Percentiles rank a stretch among this genome's conserved stretches.
Conservation (phyloP, 2,888 invertebrate species). For the Ypsolopha sequella region DNA sequence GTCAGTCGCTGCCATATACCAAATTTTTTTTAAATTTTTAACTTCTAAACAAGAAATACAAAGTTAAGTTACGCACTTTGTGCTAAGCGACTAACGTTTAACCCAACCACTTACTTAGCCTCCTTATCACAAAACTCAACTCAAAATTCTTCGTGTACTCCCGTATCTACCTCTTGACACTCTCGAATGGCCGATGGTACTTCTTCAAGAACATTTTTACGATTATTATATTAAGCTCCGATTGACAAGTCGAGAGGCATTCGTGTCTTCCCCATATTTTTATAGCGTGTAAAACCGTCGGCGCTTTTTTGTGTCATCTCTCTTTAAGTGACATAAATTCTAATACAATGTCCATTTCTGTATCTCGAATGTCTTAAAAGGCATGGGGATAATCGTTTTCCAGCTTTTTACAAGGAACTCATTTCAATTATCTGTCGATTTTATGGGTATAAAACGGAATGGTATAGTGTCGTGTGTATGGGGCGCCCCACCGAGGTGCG, state of each 20-base stretch:
- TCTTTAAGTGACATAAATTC: conserved; percentile 69
- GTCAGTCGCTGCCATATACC: no score
- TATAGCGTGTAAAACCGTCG: conserved; percentile 69
- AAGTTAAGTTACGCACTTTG: no score
- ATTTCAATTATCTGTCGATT: conserved; percentile 69
- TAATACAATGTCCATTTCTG: conserved; percentile 71
- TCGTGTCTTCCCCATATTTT: conserved; percentile 65
- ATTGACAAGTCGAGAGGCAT: conserved; percentile 67
- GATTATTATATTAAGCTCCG: conserved; percentile 67
- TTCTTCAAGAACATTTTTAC: conserved; percentile 32
- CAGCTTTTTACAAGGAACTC: conserved; percentile 70
- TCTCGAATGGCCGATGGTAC: no score
- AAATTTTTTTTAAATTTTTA: no score
- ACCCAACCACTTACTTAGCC: no score
- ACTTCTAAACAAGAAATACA: no score
- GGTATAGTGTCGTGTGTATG: conserved; percentile 55
- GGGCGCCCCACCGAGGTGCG: conserved; percentile 56
- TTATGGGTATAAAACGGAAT: conserved; percentile 61
- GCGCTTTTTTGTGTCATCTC: conserved; percentile 66
- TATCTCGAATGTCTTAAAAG: conserved; percentile 70
- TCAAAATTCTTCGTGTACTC: no score
- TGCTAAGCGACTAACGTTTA: no score
- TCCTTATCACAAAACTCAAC: no score
- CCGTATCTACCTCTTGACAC: no score
- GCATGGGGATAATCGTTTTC: conserved; percentile 68